Base-by-base conservation (phyloP, 2,888 invertebrate species). In the Metalampra italica region DNA sequence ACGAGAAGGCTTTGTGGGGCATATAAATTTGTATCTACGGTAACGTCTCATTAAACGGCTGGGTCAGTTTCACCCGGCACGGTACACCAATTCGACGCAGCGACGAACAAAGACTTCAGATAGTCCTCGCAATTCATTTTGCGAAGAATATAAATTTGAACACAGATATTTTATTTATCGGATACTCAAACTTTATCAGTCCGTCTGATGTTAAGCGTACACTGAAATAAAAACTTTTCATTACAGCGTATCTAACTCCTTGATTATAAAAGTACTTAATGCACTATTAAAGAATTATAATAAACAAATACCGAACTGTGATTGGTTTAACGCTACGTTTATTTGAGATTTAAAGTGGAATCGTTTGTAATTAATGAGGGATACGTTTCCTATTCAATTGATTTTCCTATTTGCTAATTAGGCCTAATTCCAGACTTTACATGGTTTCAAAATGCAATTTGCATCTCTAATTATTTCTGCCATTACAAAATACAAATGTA, bases 361-460 rank as follows among this genome's bases (percentile, higher is more conserved):
- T 42, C 42, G 42, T 42, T 42, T 42, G 42, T 29, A 42, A 9
- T 29, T 29, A 42, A 9, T 29, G 29, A 36, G 36, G 36, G n/a
- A 36, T 36, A n/a, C 36, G 29, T 49, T 49, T 52, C 52, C 12
- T 42, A 32, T 32, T 47, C n/a, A 49, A 50, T 52, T 37, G 49
- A 45, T 43, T 50, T 41, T 45, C 45, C 32, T 52, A 52, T 49
- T 52, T 52, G 49, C 45, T 45, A 49, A 52, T 49, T 36, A 36
- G 36, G 36, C 32, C 36, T 22, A 22, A n/a, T 12, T 36, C 36
- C 29, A 30, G 43, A n/a, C 9, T 36, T 12, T 36, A 36, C n/a
- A 11, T 12, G 22, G 22, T 4, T 36, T 36, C 12, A 12, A n/a
- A 12, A 7, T n/a, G 36, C 36, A 36, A 11, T 36, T 12, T 3